Evolutionary conservation across 2,888 invertebrate species (phyloP).

Genomic region (Byasa hedistus): DNA sequence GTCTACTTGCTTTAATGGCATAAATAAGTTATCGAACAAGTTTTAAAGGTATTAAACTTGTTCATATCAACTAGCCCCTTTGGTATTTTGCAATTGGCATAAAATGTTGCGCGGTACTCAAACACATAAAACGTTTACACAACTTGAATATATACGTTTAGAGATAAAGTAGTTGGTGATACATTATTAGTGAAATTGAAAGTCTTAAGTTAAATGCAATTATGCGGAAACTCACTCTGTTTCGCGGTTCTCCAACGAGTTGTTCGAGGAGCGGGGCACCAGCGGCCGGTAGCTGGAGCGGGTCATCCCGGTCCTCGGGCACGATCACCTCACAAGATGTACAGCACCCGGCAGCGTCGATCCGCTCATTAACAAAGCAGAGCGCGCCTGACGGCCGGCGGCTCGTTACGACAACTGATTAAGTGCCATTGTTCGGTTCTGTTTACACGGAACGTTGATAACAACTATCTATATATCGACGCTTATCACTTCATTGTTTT

Average conservation of each 20-base stretch:
- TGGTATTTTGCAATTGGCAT: neutral
- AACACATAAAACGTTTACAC: neutral
- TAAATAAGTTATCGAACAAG: neutral
- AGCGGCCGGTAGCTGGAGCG: conserved; percentile 71
- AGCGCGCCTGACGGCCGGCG: conserved; percentile 52
- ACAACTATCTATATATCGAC: conserved; percentile 48
- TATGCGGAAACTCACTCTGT: conserved; percentile 55
- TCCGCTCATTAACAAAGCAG: conserved; percentile 45
- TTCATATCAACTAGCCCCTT: too few relatives aligned
- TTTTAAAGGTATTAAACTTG: neutral
- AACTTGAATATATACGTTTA: neutral
- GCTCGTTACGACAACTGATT: conserved; percentile 54
- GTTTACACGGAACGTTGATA: conserved; percentile 45
- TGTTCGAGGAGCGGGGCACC: conserved; percentile 66
- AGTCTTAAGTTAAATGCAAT: neutral
- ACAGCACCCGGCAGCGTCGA: conserved; percentile 36
- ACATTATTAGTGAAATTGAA: neutral
- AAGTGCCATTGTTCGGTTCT: conserved; percentile 49
- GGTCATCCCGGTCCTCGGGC: conserved; percentile 51
- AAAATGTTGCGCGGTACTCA: neutral
- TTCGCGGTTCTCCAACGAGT: conserved; percentile 64
- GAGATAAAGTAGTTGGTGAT: neutral
- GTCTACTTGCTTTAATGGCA: neutral
- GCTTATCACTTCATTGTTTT: conserved; percentile 40
- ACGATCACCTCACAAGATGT: conserved; percentile 32